Percentiles rank a stretch among this genome's conserved stretches.
These are phyloP conservation scores for Folsomia candida DNA, from an alignment of 2,888 invertebrate genomes.

Conservation along the genomic window DNA sequence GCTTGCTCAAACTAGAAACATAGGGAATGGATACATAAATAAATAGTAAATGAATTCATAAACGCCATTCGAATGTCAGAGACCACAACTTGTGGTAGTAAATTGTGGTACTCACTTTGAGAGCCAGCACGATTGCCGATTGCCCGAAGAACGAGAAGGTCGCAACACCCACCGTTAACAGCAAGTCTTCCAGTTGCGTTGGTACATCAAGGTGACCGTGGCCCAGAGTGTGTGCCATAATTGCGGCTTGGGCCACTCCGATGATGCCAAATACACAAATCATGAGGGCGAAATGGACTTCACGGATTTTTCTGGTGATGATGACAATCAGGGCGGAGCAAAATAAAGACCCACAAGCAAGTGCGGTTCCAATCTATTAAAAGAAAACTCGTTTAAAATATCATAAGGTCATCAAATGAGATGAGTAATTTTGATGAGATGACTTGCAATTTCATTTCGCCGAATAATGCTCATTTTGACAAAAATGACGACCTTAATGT, in stretches of 20 bases:
- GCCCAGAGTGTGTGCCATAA: slow-evolving; percentile 34
- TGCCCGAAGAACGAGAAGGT: slow-evolving; percentile 84
- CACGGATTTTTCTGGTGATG: slow-evolving; percentile 46
- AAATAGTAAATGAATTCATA: too few relatives aligned
- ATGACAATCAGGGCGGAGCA: slow-evolving; percentile 47
- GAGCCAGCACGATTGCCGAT: slow-evolving; percentile 77
- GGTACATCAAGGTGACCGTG: slow-evolving; percentile 31
- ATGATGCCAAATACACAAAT: slow-evolving; percentile 45
- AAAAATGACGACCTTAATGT: too few relatives aligned
- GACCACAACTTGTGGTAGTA: too few relatives aligned
- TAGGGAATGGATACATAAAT: too few relatives aligned
- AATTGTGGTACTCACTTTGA: too few relatives aligned
- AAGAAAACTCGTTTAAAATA: too few relatives aligned
- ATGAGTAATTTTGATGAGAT: too few relatives aligned
- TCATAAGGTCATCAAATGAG: too few relatives aligned
- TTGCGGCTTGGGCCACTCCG: slow-evolving; percentile 39
- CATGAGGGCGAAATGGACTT: slow-evolving; percentile 48
- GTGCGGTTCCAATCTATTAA: slow-evolving; percentile 45
- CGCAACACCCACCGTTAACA: slow-evolving; percentile 58
- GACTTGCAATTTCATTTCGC: too few relatives aligned
- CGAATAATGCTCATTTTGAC: too few relatives aligned
- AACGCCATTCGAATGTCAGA: too few relatives aligned
- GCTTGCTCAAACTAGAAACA: slow-evolving; percentile 59
- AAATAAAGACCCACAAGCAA: slow-evolving; percentile 42
- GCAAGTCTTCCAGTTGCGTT: slow-evolving; percentile 20